Evolutionary conservation across 1,140 invertebrate species (phyloP).

Genomic region (Saccostrea cuccullata): DNA sequence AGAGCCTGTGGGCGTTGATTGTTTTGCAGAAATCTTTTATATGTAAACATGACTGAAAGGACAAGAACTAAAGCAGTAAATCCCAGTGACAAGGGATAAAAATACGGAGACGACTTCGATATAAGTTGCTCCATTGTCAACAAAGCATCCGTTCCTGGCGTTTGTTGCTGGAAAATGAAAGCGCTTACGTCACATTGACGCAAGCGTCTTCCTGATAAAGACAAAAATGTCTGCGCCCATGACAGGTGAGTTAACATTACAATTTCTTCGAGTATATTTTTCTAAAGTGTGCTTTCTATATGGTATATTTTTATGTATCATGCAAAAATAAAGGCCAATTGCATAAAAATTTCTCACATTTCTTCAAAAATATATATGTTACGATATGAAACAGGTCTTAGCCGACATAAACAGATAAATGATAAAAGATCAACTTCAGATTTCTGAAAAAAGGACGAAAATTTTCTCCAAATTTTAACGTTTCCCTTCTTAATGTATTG

Average conservation of each 20-base stretch:
- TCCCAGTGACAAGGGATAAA: slow-evolving; percentile 29
- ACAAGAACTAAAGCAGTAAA: slow-evolving; percentile 31
- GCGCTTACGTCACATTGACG: not conserved
- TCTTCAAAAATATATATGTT: no score
- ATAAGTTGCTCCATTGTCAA: slow-evolving; percentile 24
- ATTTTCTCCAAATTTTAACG: no score
- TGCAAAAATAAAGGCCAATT: no score
- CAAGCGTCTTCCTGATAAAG: slow-evolving; percentile 4
- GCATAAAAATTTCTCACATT: no score
- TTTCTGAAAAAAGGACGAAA: no score
- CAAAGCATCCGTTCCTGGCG: not conserved
- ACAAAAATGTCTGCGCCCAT: slow-evolving; percentile 62
- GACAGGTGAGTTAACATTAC: not conserved
- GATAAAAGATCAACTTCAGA: no score
- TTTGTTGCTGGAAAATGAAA: not conserved
- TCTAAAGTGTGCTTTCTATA: not conserved
- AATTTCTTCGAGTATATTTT: not conserved
- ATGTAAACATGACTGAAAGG: slow-evolving; percentile 43
- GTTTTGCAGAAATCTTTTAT: not conserved
- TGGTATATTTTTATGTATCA: not conserved
- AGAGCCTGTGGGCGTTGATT: not conserved
- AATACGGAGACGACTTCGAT: slow-evolving; percentile 27
- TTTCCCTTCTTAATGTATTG: no score
- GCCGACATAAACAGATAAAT: no score
- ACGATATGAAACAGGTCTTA: no score